Conservation (phyloP, 2,797 vertebrate genomes). For the Meriones psammophilus region DNA sequence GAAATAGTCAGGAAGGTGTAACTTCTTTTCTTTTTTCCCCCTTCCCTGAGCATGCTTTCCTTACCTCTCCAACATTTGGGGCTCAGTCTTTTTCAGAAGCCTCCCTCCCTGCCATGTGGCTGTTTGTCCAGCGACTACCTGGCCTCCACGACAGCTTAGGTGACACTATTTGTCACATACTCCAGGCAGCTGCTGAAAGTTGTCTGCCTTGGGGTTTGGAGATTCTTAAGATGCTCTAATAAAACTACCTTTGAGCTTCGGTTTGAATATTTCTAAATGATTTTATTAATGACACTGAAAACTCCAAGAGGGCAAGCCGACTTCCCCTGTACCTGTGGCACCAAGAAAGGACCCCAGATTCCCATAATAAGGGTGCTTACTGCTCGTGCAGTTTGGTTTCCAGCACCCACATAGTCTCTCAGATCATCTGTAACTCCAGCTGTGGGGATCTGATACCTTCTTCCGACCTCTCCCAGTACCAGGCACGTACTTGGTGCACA, state of each 20-base stretch:
- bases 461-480: not conserved
- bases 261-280: not conserved
- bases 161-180: not conserved
- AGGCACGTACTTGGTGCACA: not conserved
- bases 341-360: not conserved
- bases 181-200: not conserved
- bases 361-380: not conserved
- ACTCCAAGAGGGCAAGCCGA: not conserved
- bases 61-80: not conserved
- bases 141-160: not conserved
- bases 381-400: not conserved
- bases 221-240: not conserved
- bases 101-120: not conserved
- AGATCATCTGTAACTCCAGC: not conserved
- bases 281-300: not conserved
- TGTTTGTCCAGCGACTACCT: not conserved
- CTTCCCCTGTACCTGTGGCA: not conserved
- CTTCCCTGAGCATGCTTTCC: not conserved
- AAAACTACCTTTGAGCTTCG: not conserved
- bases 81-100: too few relatives aligned
- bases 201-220: not conserved
- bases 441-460: not conserved
- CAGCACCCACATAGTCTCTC: not conserved
- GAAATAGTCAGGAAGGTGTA: not conserved
- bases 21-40: not conserved